A percentile compares a stretch with the other conserved stretches of the same genome.
phyloP scores from a whole-genome alignment of 2,888 invertebrate genomes.

The Osmoderma eremita region DNA sequence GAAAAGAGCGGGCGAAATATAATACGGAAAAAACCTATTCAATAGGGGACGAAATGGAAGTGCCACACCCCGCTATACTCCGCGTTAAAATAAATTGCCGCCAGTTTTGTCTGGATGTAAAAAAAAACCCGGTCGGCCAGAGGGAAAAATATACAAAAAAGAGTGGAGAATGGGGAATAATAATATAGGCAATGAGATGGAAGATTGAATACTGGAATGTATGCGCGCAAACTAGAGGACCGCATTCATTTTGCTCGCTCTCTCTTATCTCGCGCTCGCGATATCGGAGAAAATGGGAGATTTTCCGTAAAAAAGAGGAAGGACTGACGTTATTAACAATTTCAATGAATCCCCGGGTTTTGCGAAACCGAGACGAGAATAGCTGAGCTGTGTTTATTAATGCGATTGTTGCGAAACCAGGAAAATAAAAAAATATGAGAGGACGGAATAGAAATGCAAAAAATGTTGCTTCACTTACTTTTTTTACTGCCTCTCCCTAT shows the following conservation, averaged over 20 bases:
- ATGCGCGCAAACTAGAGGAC: conserved; percentile 2
- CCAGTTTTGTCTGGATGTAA: conserved; percentile 30
- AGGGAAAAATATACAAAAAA: conserved; percentile 9
- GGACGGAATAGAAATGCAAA: not conserved
- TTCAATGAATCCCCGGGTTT: conserved; percentile 16
- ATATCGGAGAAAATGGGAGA: conserved; percentile 10
- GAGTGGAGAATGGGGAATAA: conserved; percentile 3
- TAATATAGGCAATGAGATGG: conserved; percentile 35
- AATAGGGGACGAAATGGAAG: conserved; percentile 31
- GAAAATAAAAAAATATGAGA: not conserved
- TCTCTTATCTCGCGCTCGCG: not conserved
- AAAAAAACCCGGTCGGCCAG: conserved; percentile 14
- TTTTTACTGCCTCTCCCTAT: too few species aligned
- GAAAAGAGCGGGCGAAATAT: conserved; percentile 7
- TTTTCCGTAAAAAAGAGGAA: conserved; percentile 10
- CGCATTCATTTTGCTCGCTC: conserved; percentile 19
- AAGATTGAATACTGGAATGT: conserved; percentile 26
- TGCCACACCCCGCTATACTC: not conserved
- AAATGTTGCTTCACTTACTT: too few species aligned
- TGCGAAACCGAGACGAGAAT: not conserved
- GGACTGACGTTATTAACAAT: conserved; percentile 12
- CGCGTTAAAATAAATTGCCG: conserved; percentile 35
- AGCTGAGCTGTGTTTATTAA: conserved; percentile 2
- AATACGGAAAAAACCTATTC: conserved; percentile 30
- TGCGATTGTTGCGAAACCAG: not conserved